Evolutionary conservation across 2,888 invertebrate species (phyloP), one percentile per base, ranked within the genome.

Genomic region (Galeruca laticollis): DNA sequence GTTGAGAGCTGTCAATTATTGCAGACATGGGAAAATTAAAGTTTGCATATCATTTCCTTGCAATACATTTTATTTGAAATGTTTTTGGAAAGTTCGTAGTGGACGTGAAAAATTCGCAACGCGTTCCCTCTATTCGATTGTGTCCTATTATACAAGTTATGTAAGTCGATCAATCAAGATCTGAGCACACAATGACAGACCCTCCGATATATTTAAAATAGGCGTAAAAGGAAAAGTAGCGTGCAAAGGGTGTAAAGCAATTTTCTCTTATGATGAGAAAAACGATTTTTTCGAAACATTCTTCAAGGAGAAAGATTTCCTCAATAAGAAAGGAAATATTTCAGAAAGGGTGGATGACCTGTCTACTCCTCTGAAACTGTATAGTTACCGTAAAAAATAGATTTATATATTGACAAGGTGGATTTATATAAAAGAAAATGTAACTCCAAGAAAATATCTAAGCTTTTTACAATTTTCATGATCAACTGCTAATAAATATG

Each of bases 111-210:
- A 66, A 66, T 66, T 37, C 66, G 15, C 40, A 66, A 66, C 66
- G 51, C 47, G 6, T n/a, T 15, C 65, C 65, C 59, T 56, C 56
- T 59, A 65, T 65, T 35, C 51, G 66, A 66, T 66, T 66, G 66
- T 56, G 56, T 66, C 59, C 54, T 51, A 66, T 60, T 59, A 66
- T 59, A 26, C 9, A 49, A 66, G 51, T 66, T 66, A 66, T 66
- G 66, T 49, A 56, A 66, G 66, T 66, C 66, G 59, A 66, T 66
- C 66, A 66, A 66, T 65, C 65, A 65, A 65, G 65, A 65, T 66
- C 66, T 60, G 47, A 31, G 56, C 59, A 51, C 60, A 66, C 66
- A 66, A 66, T 66, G 66, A 66, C 60, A 66, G 59, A 60, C 66
- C 66, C 66, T 60, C 60, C 66, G 66, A 56, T 66, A 59, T 66